Evolutionary conservation across 2,797 vertebrate species (phyloP).

Genomic region (Heliangelus exortis): DNA sequence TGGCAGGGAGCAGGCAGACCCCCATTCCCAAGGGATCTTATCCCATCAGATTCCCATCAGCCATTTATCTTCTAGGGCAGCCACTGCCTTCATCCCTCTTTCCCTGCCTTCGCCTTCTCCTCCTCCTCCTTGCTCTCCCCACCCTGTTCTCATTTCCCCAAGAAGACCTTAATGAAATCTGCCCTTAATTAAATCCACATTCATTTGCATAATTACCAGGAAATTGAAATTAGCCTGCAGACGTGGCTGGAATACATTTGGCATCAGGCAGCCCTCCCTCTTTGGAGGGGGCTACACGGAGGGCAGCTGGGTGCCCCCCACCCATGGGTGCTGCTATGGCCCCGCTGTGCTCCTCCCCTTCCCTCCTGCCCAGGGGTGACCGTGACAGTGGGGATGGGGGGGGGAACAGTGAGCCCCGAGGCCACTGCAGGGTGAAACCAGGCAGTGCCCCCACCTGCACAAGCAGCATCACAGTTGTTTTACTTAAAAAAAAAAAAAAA

Average conservation of each 20-base stretch:
- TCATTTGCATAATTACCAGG: slow-evolving; percentile 82
- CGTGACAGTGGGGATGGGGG: rapidly evolving
- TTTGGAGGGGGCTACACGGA: not conserved
- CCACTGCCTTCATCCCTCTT: not conserved
- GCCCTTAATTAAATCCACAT: slow-evolving; percentile 84
- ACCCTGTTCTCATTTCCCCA: slow-evolving; percentile 47
- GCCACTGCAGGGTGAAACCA: not conserved
- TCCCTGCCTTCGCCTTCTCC: not conserved
- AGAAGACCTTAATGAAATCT: slow-evolving; percentile 74
- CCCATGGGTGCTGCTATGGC: not conserved
- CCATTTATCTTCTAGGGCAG: not conserved
- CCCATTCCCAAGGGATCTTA: not conserved
- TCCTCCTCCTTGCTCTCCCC: not conserved
- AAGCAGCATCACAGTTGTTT: not conserved
- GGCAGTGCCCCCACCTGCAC: not conserved
- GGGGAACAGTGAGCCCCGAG: not conserved
- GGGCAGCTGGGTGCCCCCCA: not conserved
- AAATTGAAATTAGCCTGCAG: slow-evolving; percentile 76
- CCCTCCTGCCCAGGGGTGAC: not conserved
- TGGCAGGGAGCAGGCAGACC: not conserved
- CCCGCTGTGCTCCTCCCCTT: not conserved
- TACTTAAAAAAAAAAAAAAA: not conserved
- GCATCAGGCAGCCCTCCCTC: not conserved
- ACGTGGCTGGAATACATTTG: slow-evolving; percentile 67
- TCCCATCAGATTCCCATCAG: not conserved